A percentile compares a stretch with the other conserved stretches of the same genome.
These are phyloP conservation scores for Azemiops feae DNA, from an alignment of 2,113 vertebrate species.

Conservation along the genomic window DNA sequence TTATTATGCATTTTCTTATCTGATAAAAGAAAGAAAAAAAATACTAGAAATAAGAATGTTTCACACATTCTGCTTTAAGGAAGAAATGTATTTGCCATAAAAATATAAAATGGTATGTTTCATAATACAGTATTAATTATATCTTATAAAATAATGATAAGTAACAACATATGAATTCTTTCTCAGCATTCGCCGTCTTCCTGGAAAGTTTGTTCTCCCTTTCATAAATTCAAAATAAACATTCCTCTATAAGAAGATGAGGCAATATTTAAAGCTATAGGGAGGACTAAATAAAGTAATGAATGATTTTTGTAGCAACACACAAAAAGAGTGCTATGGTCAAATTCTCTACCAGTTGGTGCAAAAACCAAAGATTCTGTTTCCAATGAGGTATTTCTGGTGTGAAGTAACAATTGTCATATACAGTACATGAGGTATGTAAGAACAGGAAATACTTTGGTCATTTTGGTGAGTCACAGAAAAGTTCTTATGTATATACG, in stretches of 20 bases:
- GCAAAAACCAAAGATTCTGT: neutral
- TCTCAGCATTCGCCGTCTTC: neutral
- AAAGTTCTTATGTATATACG: neutral
- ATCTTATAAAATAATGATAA: neutral
- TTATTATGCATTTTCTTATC: neutral
- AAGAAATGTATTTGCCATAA: neutral
- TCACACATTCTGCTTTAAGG: neutral
- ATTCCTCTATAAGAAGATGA: neutral
- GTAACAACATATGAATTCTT: neutral
- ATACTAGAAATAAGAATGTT: neutral
- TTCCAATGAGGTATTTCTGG: neutral
- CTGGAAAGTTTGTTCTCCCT: neutral
- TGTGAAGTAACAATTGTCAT: neutral
- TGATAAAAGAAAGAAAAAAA: neutral
- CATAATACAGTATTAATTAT: neutral
- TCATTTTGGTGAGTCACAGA: neutral
- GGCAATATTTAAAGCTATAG: neutral
- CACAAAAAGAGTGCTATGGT: neutral
- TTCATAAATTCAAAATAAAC: neutral
- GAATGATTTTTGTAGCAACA: neutral
- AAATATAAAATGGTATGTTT: neutral
- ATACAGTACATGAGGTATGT: neutral
- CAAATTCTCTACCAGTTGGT: neutral
- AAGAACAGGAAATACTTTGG: neutral
- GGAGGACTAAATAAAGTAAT: neutral